Conservation (phyloP, 1,140 invertebrate genomes). For the Bombus waltoni region DNA sequence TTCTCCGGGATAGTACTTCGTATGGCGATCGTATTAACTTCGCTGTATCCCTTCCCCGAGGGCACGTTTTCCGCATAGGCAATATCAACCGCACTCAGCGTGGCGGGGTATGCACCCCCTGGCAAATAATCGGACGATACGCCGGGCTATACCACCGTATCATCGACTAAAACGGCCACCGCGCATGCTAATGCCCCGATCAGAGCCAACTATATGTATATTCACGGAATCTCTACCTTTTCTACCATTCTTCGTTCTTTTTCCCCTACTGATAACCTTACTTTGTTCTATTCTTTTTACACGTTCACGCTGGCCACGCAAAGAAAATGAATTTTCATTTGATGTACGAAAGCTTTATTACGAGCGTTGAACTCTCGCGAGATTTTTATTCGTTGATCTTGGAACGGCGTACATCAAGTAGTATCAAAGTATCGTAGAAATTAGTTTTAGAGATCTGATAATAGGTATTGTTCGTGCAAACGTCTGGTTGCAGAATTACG, state of each 20-base stretch:
- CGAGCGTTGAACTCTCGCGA: no score
- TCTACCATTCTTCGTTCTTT: background rate
- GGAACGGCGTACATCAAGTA: no score
- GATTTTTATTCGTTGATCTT: no score
- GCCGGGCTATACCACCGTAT: conserved; percentile 38
- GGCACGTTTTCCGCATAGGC: conserved; percentile 72
- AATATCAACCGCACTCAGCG: conserved; percentile 67
- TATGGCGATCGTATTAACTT: conserved; percentile 71
- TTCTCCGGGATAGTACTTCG: conserved; percentile 57
- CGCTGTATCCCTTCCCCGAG: conserved; percentile 52
- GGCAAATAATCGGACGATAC: conserved; percentile 72
- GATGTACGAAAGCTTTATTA: no score
- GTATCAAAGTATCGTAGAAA: no score
- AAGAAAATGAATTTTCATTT: no score
- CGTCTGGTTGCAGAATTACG: no score
- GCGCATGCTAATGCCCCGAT: conserved; percentile 66
- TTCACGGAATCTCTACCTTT: background rate
- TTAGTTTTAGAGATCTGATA: no score
- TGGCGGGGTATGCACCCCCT: conserved; percentile 47
- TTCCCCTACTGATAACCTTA: background rate
- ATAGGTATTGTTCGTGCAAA: no score
- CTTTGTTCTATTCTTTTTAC: background rate
- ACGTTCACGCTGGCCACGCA: no score
- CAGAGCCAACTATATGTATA: conserved; percentile 4
- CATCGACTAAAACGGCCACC: conserved; percentile 63